These are phyloP conservation scores for Anser brachyrhynchus DNA, from an alignment of 2,113 vertebrate genomes.

Conservation along the genomic window DNA sequence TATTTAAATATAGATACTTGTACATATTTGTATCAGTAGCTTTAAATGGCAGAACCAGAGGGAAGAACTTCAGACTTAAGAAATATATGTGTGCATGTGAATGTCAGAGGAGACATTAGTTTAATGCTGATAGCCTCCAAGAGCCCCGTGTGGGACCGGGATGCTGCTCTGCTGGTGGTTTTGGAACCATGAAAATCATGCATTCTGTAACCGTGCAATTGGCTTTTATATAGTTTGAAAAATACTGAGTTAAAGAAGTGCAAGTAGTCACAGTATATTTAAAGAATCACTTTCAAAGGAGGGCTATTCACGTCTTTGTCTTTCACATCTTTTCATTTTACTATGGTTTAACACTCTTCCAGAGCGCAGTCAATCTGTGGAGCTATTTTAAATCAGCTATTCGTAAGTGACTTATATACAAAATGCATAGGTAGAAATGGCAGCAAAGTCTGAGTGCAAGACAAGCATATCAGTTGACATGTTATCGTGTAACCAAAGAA, in stretches of 20 bases:
- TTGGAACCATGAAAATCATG: not conserved
- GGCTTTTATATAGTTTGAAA: not conserved
- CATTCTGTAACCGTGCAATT: not conserved
- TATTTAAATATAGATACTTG: not conserved
- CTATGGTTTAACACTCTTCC: not conserved
- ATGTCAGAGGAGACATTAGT: not conserved
- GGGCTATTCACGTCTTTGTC: not conserved
- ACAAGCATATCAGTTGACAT: not conserved
- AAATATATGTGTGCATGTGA: not conserved
- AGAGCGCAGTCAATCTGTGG: not conserved
- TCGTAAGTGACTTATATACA: not conserved
- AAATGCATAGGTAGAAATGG: not conserved
- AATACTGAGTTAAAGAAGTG: not conserved
- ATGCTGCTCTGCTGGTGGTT: not conserved
- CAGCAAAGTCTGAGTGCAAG: not conserved
- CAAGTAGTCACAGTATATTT: not conserved
- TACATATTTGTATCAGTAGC: not conserved
- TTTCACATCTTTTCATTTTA: not conserved
- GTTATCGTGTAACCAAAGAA: not conserved
- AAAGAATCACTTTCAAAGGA: not conserved
- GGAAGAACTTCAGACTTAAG: not conserved
- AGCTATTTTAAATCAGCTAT: not conserved
- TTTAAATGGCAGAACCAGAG: not conserved
- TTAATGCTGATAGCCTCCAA: not conserved
- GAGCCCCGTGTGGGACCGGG: not conserved